These are phyloP conservation scores for Actinia equina DNA, from an alignment of 64 coral and sea anemone species.

Conservation along the genomic window DNA sequence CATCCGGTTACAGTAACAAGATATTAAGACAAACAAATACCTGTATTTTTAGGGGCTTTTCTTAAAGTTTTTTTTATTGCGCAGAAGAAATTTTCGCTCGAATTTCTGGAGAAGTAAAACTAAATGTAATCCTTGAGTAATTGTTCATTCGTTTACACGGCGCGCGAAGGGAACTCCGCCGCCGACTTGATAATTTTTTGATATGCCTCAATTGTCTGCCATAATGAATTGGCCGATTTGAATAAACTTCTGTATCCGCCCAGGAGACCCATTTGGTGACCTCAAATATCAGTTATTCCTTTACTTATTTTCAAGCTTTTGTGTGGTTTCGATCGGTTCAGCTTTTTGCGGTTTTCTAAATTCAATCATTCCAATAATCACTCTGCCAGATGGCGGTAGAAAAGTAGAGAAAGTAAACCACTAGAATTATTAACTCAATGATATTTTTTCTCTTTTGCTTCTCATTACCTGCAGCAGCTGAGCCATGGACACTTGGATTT, in stretches of 20 bases:
- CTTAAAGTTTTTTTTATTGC: background rate
- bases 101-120: background rate
- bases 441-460: background rate
- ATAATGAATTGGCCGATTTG: background rate
- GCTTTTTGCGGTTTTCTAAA: background rate
- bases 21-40: background rate
- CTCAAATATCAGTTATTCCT: background rate
- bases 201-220: background rate
- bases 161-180: background rate
- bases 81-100: background rate
- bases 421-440: background rate
- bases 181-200: background rate
- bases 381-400: background rate
- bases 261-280: background rate
- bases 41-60: background rate
- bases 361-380: background rate
- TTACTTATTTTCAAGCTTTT: background rate
- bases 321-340: background rate
- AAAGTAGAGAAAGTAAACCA: background rate
- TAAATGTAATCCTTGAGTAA: background rate
- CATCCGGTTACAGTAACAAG: background rate
- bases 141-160: background rate
- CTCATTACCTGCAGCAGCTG: background rate
- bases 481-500: conserved; percentile 69
- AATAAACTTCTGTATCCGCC: background rate